Percentiles rank a stretch among this genome's conserved stretches.
Conservation (phyloP, 1,140 invertebrate species). For the Drosophila mayri region DNA sequence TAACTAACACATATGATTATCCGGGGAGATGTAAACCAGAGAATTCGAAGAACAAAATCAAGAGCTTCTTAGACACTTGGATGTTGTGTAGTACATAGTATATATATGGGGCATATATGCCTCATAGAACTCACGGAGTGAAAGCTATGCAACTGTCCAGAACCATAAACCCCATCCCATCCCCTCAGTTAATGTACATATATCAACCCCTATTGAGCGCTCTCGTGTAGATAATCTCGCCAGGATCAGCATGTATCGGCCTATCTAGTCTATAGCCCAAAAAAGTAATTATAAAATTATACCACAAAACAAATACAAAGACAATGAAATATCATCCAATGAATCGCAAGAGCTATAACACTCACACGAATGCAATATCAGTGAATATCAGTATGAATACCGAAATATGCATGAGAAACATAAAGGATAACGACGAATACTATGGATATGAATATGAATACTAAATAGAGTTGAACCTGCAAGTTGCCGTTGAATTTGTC, state of each 20-base stretch:
- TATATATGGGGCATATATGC: slow-evolving; percentile 25
- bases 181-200: background rate
- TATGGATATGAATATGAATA: slow-evolving; percentile 36
- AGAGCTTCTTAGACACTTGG: slow-evolving; percentile 77
- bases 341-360: slow-evolving; percentile 70
- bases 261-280: slow-evolving; percentile 10
- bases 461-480: slow-evolving; percentile 54
- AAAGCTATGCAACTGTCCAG: background rate
- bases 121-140: background rate
- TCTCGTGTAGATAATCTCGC: slow-evolving; percentile 32
- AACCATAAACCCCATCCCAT: background rate
- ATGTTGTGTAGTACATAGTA: slow-evolving; percentile 54
- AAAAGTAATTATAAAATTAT: slow-evolving; percentile 16
- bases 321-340: slow-evolving; percentile 81
- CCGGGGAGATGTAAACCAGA: background rate
- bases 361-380: slow-evolving; percentile 24
- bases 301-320: slow-evolving; percentile 51
- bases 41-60: slow-evolving; percentile 69
- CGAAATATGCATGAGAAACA: background rate
- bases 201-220: background rate
- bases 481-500: slow-evolving; percentile 61
- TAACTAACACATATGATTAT: background rate
- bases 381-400: slow-evolving; percentile 33
- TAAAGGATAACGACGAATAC: background rate
- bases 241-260: background rate